Evolutionary conservation across 1,140 invertebrate species (phyloP), one percentile per base, ranked within the genome.

Genomic region (Euura saliciscinereae): DNA sequence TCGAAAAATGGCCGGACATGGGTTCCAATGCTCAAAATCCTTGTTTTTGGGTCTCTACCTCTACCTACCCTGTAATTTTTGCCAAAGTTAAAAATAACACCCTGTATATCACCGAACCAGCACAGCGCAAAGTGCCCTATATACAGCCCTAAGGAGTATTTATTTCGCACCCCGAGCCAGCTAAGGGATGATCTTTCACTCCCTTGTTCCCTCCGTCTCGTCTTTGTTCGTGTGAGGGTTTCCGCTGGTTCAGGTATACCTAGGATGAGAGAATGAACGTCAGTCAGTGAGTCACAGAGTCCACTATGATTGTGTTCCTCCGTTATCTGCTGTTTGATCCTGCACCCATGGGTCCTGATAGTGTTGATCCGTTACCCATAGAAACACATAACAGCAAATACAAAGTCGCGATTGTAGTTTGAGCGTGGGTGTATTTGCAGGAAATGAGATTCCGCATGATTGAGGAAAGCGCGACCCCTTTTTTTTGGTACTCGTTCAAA

Each of bases 141-240:
- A n/a, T 59, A 59, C 10, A 8, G 51, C 51, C 51, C 51, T 59
- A 59, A 59, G 51, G 51, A 59, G 51, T 59, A 59, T 59, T 59
- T 59, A 59, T 59, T 59, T 59, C 51, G 6, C 51, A n/a, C 3
- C 51, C 51, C 13, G 51, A 59, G 51, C 10, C 51, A 59, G 51
- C 51, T 59, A 59, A 59, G 51, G 51, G 51, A 59, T 59, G 51
- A 59, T 59, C 51, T 59, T 59, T 59, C 51, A 59, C 51, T 59
- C 51, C 51, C 51, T 59, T 59, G 51, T 59, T 59, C 51, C 51
- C 13, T 59, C 13, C 51, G 1, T 8, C 51, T 59, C 51, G 6
- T 11, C 8, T 4, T 59, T 28, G 28, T 28, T 28, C 28, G 28
- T 28, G 28, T 28, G 28, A 28, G 13, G 13, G 51, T 6, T 59